phyloP scores from a whole-genome alignment of 2,888 invertebrate genomes.

The Seira musarum region DNA sequence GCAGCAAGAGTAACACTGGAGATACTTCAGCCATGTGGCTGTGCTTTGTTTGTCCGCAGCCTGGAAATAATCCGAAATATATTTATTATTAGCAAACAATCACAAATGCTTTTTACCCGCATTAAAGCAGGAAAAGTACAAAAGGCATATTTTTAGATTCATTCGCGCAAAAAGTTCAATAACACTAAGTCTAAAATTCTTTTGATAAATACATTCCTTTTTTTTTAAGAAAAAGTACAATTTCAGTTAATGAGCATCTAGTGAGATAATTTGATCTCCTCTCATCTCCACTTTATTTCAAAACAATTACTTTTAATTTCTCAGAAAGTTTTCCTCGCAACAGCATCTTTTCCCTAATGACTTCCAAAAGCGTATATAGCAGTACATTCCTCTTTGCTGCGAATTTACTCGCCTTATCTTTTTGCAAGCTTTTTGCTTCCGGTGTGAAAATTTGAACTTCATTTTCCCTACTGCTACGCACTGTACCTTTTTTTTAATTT shows the following conservation, averaged over 20 bases:
- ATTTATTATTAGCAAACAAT: too few relatives aligned
- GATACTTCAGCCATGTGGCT: slow-evolving; percentile 89
- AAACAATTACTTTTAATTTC: background rate
- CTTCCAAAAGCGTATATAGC: background rate
- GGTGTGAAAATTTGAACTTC: background rate
- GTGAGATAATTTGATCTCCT: background rate
- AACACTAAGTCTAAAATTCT: too few relatives aligned
- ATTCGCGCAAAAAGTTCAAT: too few relatives aligned
- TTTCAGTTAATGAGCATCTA: background rate
- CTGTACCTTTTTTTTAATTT: too few relatives aligned
- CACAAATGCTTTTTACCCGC: too few relatives aligned
- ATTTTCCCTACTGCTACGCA: background rate
- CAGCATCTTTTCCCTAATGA: background rate
- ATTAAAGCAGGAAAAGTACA: too few relatives aligned
- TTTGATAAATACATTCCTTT: background rate
- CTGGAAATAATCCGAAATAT: too few relatives aligned
- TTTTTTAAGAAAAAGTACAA: slow-evolving; percentile 11
- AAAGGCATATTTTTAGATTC: too few relatives aligned
- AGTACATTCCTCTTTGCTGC: background rate
- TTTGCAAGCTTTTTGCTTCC: background rate
- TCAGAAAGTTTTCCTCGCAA: background rate
- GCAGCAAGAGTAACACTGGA: slow-evolving; percentile 93
- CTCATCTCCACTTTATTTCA: background rate
- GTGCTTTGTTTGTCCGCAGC: slow-evolving; percentile 91
- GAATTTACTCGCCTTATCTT: background rate